Conservation (phyloP, 2,113 vertebrate species). For the Copsychus sechellarum region DNA sequence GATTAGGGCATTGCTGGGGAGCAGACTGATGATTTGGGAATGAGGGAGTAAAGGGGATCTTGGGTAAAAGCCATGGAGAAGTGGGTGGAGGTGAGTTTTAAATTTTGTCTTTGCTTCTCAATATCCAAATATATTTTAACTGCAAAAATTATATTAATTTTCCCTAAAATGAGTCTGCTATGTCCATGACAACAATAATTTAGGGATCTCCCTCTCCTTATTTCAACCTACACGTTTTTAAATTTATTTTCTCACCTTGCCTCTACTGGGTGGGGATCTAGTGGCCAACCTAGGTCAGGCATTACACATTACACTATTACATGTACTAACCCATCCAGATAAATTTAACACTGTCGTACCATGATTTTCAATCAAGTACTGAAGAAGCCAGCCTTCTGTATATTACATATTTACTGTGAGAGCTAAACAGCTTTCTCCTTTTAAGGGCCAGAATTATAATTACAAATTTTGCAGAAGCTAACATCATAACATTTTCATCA, state of each 20-base stretch:
- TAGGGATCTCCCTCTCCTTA: not conserved
- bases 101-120: not conserved
- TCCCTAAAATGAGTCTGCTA: not conserved
- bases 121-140: not conserved
- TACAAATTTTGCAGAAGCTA: not conserved
- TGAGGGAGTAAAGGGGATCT: not conserved
- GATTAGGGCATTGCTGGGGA: accelerated
- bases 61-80: not conserved
- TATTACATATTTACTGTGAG: not conserved
- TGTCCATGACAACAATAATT: not conserved
- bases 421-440: not conserved
- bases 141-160: not conserved
- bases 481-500: not conserved
- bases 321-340: not conserved
- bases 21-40: not conserved
- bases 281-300: not conserved
- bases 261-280: not conserved
- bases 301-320: not conserved
- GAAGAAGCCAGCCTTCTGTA: not conserved
- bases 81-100: not conserved
- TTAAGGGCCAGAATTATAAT: not conserved
- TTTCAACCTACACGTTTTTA: not conserved
- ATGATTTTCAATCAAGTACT: not conserved
- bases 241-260: not conserved
- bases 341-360: not conserved